Base-by-base conservation (phyloP, 2,888 invertebrate species). In the Selenia dentaria region DNA sequence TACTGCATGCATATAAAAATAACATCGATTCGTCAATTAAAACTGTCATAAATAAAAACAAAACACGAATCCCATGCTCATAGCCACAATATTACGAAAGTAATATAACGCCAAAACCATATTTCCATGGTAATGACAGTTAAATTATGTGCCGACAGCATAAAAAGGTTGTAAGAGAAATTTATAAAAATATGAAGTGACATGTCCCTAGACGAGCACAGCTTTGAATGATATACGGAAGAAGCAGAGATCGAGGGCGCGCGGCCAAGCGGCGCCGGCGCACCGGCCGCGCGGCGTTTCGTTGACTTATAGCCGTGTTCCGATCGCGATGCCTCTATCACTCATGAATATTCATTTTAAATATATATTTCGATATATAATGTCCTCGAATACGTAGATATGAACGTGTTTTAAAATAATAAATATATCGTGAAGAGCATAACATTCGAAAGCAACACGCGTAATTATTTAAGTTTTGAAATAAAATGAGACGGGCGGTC, bases 291-390 rank as follows among this genome's bases (percentile, higher is more conserved):
- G 69, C 78, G 74, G 82, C 81, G 83, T 79, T 79, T 76, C 67
- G 73, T 85, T 88, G 89, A 89, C 85, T 87, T 88, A 90, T 85
- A 70, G 72, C 75, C 71, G 67, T 87, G 87, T 88, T 84, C 81
- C 80, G 75, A 87, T 77, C 74, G 83, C 86, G 84, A 82, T 81
- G 74, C 81, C 85, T 83, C 81, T 81, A 89, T 88, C 83, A 82
- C 80, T 89, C 86, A 88, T 90, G 85, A 89, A 90, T 89, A 90
- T 89, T 89, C 82, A 87, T 85, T 71, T 70, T 77, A 81, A 78
- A 84, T 74, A 78, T 78, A 71, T 74, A 74, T 76, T 74, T 75
- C 70, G 71, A 77, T 71, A 74, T 74, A 80, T 72, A 75, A 74
- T 79, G 77, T 82, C 79, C 65, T 67, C 70, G 68, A 65, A 62